Evolutionary conservation across 2,113 vertebrate species (phyloP), one percentile per base, ranked within the genome.

Genomic region (Garra rufa): DNA sequence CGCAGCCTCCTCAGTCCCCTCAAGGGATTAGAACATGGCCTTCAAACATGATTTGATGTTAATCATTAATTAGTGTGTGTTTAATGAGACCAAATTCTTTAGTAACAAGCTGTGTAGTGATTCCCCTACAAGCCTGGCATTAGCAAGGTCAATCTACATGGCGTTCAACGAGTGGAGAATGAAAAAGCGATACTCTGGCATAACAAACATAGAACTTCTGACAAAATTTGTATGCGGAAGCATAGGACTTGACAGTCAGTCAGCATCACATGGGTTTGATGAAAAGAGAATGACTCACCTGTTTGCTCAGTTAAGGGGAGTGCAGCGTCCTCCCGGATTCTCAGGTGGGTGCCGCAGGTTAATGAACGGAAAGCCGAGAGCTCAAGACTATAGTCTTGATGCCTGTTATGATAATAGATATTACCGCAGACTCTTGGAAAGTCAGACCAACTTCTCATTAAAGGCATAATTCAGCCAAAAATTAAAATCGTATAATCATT

Each of bases 11-110:
- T 65, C 19, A 26, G 6, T 63, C 67, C 24, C 61, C 69, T 83
- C 81, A 52, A 59, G 67, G 69, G 75, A 83, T 83, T 85, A 52
- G 43, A 74, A 74, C 84, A 81, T 75, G 52, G 84, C 77, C 55
- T 74, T 80, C 77, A 85, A 85, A 80, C 55, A 87, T 87, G 63
- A 85, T 80, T 79, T 73, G 83, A 76, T 71, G 70, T 86, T 85
- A 85, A 90, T 76, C 67, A 89, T 86, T 86, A 83, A 87, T 89
- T 85, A 78, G 74, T 55, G 81, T 85, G 59, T 84, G 85, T 85
- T 85, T 88, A 87, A 89, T 89, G 80, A 88, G 78, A 70, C 74
- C 69, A 83, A 81, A 81, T 81, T 61, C 85, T 70, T 82, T 82
- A 41, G 63, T 82, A 55, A 52, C 63, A 82, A 38, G 46, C 65